These are phyloP conservation scores for Aporophyla nigra DNA, from an alignment of 2,888 invertebrate genomes.

Conservation along the genomic window DNA sequence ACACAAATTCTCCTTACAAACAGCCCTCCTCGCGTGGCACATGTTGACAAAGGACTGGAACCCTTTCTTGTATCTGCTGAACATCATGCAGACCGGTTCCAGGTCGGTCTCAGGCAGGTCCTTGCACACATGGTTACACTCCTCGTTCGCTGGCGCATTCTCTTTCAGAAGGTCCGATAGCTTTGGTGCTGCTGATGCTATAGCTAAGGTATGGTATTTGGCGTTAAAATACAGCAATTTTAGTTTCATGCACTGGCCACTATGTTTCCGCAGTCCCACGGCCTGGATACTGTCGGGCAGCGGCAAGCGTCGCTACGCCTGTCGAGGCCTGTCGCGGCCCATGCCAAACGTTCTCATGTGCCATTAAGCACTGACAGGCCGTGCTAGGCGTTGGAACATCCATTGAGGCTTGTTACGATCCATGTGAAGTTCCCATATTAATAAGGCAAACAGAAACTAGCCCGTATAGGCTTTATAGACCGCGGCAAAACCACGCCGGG, in stretches of 20 bases:
- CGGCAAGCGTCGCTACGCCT: no score
- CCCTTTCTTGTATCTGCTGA: conserved; percentile 84
- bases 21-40: conserved; percentile 83
- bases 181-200: conserved; percentile 27
- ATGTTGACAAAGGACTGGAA: conserved; percentile 84
- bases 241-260: not conserved
- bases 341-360: no score
- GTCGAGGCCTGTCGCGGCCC: no score
- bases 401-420: no score
- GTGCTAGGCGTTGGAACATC: no score
- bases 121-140: conserved; percentile 76
- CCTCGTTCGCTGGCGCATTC: not conserved
- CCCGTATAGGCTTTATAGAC: no score
- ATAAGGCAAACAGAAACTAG: no score
- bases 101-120: conserved; percentile 78
- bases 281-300: no score
- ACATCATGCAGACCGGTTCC: conserved; percentile 86
- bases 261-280: no score
- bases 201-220: not conserved
- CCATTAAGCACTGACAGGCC: no score
- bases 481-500: no score
- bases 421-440: no score
- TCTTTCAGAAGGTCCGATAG: not conserved
- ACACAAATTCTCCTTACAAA: conserved; percentile 83
- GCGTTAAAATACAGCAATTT: not conserved